Evolutionary conservation across 92 coral and sea anemone genomes (phyloP).

Genomic region (Pocillopora grandis): DNA sequence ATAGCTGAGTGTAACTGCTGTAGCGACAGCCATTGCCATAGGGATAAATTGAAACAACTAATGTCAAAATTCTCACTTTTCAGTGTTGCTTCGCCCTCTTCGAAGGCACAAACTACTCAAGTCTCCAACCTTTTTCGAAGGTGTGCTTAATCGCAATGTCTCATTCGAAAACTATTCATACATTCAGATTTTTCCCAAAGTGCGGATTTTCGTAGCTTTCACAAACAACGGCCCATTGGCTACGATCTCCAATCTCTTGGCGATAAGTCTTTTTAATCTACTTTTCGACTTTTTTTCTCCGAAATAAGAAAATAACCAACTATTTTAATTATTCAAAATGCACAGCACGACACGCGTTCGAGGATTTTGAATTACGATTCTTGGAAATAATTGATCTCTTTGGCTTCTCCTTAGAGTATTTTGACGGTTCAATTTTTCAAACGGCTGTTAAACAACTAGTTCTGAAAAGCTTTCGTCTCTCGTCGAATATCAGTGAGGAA

Average conservation of each 20-base stretch:
- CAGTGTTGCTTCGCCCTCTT: neutral
- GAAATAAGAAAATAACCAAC: conserved; percentile 4
- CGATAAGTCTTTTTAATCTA: neutral
- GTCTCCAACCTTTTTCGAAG: neutral
- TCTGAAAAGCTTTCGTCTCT: neutral
- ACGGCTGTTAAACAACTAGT: neutral
- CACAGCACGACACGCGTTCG: conserved; percentile 26
- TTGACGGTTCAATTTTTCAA: neutral
- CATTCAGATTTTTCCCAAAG: neutral
- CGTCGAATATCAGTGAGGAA: neutral
- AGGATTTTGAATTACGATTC: conserved; percentile 2
- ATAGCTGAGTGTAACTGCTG: conserved; percentile 48
- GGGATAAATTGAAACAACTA: neutral
- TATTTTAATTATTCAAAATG: conserved; percentile 24
- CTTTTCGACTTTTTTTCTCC: conserved; percentile 7
- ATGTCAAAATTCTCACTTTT: neutral
- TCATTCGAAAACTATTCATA: neutral
- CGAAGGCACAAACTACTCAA: neutral
- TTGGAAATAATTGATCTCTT: conserved; percentile 4
- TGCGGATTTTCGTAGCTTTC: neutral
- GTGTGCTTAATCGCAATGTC: neutral
- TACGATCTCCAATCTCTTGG: neutral
- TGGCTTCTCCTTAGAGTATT: neutral
- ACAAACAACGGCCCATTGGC: neutral
- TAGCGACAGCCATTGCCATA: conserved; percentile 69